Conservation (phyloP, 2,113 vertebrate genomes). For the Centrocercus urophasianus region DNA sequence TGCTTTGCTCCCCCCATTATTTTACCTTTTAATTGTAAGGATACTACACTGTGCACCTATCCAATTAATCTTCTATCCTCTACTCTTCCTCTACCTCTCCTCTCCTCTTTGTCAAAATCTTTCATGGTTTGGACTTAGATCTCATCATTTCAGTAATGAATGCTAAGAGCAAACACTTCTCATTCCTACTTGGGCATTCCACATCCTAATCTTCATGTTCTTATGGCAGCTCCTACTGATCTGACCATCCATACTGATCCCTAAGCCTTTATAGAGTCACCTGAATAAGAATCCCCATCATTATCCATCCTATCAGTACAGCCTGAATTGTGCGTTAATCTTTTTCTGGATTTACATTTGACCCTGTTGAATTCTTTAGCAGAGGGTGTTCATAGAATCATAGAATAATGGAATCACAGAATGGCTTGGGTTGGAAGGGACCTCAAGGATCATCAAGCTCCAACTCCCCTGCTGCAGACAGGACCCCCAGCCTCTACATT, state of each 20-base stretch:
- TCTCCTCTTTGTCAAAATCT: neutral
- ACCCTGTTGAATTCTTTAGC: neutral
- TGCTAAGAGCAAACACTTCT: neutral
- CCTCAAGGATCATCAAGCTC: no score
- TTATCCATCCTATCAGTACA: rapidly evolving
- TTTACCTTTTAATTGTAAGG: neutral
- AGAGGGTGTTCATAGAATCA: no score
- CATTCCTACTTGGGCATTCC: neutral
- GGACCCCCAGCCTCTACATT: no score
- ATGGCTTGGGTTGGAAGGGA: no score
- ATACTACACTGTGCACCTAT: neutral
- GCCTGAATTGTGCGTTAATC: neutral
- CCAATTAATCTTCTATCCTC: neutral
- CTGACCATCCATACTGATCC: neutral
- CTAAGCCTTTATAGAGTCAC: neutral
- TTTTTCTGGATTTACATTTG: neutral
- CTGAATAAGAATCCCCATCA: neutral
- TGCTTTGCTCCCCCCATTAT: neutral
- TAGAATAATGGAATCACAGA: no score
- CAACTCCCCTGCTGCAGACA: no score
- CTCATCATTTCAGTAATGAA: neutral
- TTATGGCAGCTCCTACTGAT: neutral
- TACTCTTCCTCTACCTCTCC: neutral
- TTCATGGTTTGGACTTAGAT: neutral
- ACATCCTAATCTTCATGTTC: neutral